phyloP scores from a whole-genome alignment of 2,888 invertebrate species.

The Idaea aversata region DNA sequence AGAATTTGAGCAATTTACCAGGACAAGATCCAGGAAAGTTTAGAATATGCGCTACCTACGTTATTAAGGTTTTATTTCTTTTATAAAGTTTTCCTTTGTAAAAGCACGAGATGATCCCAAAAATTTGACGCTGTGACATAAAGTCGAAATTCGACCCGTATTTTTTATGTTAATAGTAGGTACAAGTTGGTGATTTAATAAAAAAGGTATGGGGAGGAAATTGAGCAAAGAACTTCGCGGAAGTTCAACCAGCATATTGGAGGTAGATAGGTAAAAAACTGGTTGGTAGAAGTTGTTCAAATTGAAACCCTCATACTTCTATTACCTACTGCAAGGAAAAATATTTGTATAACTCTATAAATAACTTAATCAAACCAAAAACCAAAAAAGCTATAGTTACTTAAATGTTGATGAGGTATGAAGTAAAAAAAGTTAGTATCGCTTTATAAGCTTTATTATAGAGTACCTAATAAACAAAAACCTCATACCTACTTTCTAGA shows the following conservation, averaged over 20 bases:
- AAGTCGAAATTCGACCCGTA: conserved; percentile 10
- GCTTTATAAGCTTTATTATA: too few relatives aligned
- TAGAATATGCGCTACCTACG: not conserved
- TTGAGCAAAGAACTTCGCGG: conserved; percentile 21
- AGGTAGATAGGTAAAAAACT: conserved; percentile 16
- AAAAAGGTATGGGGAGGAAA: conserved; percentile 23
- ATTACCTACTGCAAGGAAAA: conserved; percentile 3
- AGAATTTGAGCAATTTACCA: not conserved
- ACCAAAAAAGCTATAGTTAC: too few relatives aligned
- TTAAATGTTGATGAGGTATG: too few relatives aligned
- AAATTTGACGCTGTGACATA: conserved; percentile 2
- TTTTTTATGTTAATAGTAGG: conserved; percentile 3
- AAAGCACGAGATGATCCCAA: not conserved
- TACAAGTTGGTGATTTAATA: conserved; percentile 19
- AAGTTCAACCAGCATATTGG: conserved; percentile 23
- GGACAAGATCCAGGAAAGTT: not conserved
- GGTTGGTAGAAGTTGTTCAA: conserved; percentile 11
- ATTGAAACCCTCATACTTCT: conserved; percentile 1
- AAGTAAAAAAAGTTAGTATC: too few relatives aligned
- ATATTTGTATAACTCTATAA: too few relatives aligned
- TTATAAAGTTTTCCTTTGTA: not conserved
- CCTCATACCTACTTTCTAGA: too few relatives aligned
- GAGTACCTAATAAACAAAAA: too few relatives aligned
- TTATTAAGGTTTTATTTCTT: not conserved
- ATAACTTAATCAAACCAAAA: too few relatives aligned